Conservation (phyloP, 2,888 invertebrate genomes). For the Tetrapedia diversipes region DNA sequence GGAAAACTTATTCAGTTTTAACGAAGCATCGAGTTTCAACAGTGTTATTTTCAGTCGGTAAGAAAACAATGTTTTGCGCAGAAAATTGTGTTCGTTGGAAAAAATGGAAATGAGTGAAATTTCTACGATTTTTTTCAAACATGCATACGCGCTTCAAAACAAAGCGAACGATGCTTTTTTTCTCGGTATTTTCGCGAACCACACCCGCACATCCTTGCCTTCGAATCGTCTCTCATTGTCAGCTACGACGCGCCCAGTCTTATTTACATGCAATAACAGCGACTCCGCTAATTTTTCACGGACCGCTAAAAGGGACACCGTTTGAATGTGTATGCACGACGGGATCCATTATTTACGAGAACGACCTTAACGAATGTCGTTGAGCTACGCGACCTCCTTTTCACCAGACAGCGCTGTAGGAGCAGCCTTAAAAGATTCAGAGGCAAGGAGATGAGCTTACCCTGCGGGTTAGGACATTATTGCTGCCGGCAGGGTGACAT, state of each 20-base stretch:
- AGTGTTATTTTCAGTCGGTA: constrained; percentile 3
- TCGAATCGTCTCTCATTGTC: not conserved
- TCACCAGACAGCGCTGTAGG: constrained; percentile 46
- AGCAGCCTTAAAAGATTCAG: constrained; percentile 70
- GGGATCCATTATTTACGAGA: constrained; percentile 65
- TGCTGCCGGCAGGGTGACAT: constrained; percentile 57
- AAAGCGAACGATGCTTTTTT: too few species aligned
- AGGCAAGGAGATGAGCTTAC: constrained; percentile 63
- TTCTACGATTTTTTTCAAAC: not conserved
- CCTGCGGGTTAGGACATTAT: constrained; percentile 64
- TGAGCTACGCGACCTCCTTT: constrained; percentile 65
- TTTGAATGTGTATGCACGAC: constrained; percentile 9
- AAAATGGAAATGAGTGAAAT: not conserved
- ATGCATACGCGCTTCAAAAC: too few species aligned
- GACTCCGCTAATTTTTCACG: constrained; percentile 19
- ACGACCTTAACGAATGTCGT: constrained; percentile 67
- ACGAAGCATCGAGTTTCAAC: constrained; percentile 4
- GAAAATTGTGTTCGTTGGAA: too few species aligned
- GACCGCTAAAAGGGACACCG: constrained; percentile 22
- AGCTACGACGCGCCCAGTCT: not conserved
- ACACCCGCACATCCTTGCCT: not conserved
- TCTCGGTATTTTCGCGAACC: too few species aligned
- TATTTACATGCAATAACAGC: not conserved
- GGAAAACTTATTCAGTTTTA: not conserved
- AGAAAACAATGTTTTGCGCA: too few species aligned